Base-by-base conservation (phyloP, 2,888 invertebrate genomes). In the Capitulum mitella region DNA sequence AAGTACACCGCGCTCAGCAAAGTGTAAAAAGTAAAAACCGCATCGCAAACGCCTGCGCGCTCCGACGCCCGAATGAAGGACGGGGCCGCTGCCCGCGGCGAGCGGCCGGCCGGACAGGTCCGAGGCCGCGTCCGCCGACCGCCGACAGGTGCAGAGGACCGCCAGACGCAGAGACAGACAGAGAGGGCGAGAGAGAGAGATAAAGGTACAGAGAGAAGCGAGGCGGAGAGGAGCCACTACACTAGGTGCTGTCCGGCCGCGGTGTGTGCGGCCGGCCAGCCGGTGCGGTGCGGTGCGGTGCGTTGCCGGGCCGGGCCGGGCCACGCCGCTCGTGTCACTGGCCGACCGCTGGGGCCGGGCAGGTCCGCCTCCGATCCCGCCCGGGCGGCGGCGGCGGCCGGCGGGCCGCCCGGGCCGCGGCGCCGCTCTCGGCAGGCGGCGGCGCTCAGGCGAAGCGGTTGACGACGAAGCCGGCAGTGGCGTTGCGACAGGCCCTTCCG, bases 401-500 rank as follows among this genome's bases (percentile, higher is more conserved):
- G 70, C 14, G 40, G 16, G 70, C 70, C 37, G 37, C 22, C 26
- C 26, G 70, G 22, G 12, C 37, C 0, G 40, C 19, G 29, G 37
- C 10, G 40, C 40, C 5, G 64, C 29, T 43, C n/a, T n/a, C n/a
- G n/a, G n/a, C n/a, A n/a, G 48, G 14, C 48, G 48, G 48, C 48
- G 51, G 22, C 51, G 22, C 19, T 51, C 51, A 51, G n/a, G 58
- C 6, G n/a, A 58, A 1, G n/a, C 26, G 40, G 22, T 22, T 37
- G 26, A 37, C 26, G 22, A 70, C 70, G 70, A 70, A 70, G 70
- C 70, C 70, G 70, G 70, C 70, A 26, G 70, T 70, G 70, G 70
- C 37, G 70, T 70, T 40, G 70, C 70, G 70, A 22, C 70, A 70
- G 40, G 70, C 70, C 14, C 70, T 16, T 12, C 70, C 70, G 40